phyloP scores from a whole-genome alignment of 2,797 vertebrate species.

The Bovichtus variegatus region DNA sequence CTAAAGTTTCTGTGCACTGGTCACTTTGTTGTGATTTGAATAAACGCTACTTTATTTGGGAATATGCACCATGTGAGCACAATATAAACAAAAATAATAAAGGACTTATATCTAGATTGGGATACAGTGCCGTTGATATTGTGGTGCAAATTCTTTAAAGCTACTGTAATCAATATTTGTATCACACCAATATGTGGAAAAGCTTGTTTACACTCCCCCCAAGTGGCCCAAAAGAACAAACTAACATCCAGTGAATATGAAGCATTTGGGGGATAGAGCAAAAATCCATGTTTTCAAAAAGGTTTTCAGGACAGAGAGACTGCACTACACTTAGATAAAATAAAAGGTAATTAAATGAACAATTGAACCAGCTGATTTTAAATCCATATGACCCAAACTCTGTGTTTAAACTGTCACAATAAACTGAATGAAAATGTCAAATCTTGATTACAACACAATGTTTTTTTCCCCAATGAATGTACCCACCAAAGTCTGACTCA shows the following conservation, averaged over 20 bases:
- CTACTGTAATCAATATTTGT: neutral
- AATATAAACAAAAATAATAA: neutral
- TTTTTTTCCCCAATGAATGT: slow-evolving; percentile 52
- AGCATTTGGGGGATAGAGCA: neutral
- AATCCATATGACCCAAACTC: neutral
- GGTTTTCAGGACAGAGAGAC: neutral
- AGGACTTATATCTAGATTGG: neutral
- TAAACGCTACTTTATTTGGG: neutral
- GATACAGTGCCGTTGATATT: neutral
- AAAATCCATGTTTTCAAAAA: neutral
- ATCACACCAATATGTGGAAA: neutral
- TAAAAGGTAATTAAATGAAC: neutral
- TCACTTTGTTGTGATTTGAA: neutral
- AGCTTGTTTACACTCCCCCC: neutral
- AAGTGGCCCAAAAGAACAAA: neutral
- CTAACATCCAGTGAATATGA: neutral
- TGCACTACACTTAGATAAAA: neutral
- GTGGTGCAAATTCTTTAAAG: neutral
- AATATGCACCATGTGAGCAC: neutral
- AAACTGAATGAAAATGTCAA: slow-evolving; percentile 50
- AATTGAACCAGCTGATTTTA: neutral
- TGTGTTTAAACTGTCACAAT: slow-evolving; percentile 17
- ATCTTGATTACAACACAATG: slow-evolving; percentile 13
- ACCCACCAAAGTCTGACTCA: slow-evolving; percentile 50
- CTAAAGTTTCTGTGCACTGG: neutral